These are phyloP conservation scores for Hydra vulgaris DNA, from an alignment of 30 jellyfish, hydroid and myxozoan species.

Conservation along the genomic window DNA sequence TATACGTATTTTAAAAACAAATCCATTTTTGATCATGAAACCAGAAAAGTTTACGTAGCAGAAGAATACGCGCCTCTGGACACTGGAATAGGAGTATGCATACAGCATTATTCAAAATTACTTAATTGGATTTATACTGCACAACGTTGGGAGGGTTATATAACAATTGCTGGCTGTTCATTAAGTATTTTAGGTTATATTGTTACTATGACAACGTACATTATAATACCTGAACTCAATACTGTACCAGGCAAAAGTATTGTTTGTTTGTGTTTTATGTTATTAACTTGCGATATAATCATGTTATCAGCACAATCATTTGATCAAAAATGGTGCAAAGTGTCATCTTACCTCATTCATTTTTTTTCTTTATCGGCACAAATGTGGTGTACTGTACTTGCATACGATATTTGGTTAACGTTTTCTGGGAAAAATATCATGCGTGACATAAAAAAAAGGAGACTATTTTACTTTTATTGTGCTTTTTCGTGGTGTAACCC, in stretches of 20 bases:
- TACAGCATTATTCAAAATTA: background rate
- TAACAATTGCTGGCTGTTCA: conserved; percentile 7
- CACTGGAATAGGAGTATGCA: background rate
- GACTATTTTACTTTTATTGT: conserved; percentile 3
- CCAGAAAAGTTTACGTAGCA: background rate
- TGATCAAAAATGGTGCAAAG: background rate
- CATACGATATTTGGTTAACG: conserved; percentile 9
- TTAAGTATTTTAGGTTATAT: background rate
- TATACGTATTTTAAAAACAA: background rate
- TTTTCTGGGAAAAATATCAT: background rate
- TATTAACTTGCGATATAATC: background rate
- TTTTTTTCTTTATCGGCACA: conserved; percentile 1
- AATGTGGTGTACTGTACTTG: background rate
- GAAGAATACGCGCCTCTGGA: conserved; percentile 3
- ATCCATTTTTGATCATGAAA: background rate
- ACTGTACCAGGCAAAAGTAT: conserved; percentile 9
- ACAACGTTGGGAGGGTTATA: background rate
- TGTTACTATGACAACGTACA: background rate
- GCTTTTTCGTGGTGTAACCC: conserved; percentile 1
- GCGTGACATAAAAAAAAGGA: conserved; percentile 15
- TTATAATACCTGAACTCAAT: background rate
- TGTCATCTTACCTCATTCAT: background rate
- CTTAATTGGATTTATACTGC: background rate
- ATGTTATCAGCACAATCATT: background rate
- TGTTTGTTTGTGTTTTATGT: background rate